Conservation (phyloP, 1,140 invertebrate species). For the Ooceraea biroi region DNA sequence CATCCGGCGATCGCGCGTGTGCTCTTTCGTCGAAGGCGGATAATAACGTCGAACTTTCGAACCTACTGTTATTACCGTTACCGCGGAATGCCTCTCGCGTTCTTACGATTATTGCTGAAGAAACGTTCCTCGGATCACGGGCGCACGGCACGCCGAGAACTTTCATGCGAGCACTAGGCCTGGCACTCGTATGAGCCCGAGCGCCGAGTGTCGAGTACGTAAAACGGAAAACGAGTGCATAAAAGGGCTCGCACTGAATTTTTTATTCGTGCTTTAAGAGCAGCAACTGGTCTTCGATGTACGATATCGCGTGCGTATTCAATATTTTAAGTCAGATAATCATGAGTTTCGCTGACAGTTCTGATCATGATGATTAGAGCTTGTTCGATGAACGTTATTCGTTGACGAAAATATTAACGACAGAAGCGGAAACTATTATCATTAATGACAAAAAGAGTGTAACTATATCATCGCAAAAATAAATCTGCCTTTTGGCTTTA, state of each 20-base stretch:
- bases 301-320: no score
- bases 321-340: no score
- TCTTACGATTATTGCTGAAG: constrained; percentile 64
- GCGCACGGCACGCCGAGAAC: constrained; percentile 12
- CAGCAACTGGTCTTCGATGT: no score
- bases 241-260: background rate
- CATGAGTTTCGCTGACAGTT: no score
- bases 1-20: constrained; percentile 60
- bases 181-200: background rate
- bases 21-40: constrained; percentile 60
- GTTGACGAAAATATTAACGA: background rate
- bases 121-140: constrained; percentile 59
- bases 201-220: background rate
- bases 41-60: constrained; percentile 72
- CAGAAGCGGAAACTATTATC: background rate
- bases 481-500: constrained; percentile 11
- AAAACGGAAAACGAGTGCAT: background rate
- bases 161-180: constrained; percentile 14
- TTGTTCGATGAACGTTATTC: background rate
- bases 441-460: no score
- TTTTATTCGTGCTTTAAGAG: background rate
- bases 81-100: constrained; percentile 61
- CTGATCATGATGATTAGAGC: background rate
- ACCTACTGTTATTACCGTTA: constrained; percentile 62
- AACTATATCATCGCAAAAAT: background rate